Conservation (phyloP, 2,113 vertebrate species). For the Pitta sordida region DNA sequence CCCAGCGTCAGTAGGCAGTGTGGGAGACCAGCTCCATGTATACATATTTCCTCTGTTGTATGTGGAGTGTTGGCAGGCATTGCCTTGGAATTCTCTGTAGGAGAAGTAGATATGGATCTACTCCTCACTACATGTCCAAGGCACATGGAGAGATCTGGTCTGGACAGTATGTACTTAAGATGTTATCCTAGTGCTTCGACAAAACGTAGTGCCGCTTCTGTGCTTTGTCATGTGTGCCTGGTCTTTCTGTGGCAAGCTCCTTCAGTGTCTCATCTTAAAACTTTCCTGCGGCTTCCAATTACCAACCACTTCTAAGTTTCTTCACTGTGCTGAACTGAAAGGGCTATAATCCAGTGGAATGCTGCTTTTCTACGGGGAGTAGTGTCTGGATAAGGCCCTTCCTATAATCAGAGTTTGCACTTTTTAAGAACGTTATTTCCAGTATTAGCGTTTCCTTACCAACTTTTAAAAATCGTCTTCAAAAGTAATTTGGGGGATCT, state of each 20-base stretch:
- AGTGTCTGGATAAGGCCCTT: background rate
- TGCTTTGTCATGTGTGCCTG: background rate
- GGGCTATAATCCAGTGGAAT: background rate
- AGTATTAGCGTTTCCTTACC: background rate
- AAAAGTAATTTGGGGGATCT: background rate
- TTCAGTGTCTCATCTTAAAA: background rate
- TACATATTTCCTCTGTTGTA: background rate
- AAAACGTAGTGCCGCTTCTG: background rate
- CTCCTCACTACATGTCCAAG: background rate
- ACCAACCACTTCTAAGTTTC: background rate
- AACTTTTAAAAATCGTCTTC: background rate
- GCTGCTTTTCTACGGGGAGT: background rate
- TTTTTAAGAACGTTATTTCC: background rate
- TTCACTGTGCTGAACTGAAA: background rate
- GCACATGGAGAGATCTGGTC: background rate
- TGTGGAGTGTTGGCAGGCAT: background rate
- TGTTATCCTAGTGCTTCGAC: background rate
- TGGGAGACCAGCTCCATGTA: background rate
- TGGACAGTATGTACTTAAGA: fast-evolving
- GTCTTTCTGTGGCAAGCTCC: background rate
- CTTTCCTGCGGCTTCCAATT: background rate
- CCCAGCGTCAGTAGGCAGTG: background rate
- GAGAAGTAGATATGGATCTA: background rate
- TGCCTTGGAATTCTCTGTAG: background rate
- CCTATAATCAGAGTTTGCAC: background rate